Evolutionary conservation across 2,888 invertebrate species (phyloP).

Genomic region (Linnaemya tessellans): DNA sequence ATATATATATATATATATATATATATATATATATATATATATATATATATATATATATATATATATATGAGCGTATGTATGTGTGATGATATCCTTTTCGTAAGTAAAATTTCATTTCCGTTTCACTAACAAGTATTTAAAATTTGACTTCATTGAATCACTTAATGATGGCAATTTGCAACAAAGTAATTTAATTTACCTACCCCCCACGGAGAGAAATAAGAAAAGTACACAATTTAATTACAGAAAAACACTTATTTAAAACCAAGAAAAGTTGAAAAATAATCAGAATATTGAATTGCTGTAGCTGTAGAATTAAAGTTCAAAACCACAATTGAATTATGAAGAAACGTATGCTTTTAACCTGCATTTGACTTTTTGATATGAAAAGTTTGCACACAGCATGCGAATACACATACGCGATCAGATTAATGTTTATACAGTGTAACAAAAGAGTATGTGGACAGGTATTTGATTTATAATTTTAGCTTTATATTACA

Average conservation of each 20-base stretch:
- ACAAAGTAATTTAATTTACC: slow-evolving; percentile 39
- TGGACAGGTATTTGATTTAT: neutral
- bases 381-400: slow-evolving; percentile 36
- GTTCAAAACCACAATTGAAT: neutral
- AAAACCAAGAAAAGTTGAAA: slow-evolving; percentile 15
- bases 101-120: slow-evolving; percentile 59
- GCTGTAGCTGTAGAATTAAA: neutral
- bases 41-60: no score
- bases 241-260: slow-evolving; percentile 43
- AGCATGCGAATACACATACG: neutral
- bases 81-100: neutral
- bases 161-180: slow-evolving; percentile 15
- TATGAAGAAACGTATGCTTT: slow-evolving; percentile 43
- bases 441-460: neutral
- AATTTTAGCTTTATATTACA: no score
- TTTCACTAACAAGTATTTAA: slow-evolving; percentile 45
- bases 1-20: no score
- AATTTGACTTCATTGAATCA: slow-evolving; percentile 7
- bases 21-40: no score
- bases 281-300: neutral
- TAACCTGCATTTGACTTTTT: slow-evolving; percentile 66
- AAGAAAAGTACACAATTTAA: slow-evolving; percentile 24
- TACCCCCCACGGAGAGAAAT: neutral
- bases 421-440: no score
- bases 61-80: neutral